These are phyloP conservation scores for Cirrhinus mrigala DNA, from an alignment of 2,797 vertebrate genomes.

Conservation along the genomic window DNA sequence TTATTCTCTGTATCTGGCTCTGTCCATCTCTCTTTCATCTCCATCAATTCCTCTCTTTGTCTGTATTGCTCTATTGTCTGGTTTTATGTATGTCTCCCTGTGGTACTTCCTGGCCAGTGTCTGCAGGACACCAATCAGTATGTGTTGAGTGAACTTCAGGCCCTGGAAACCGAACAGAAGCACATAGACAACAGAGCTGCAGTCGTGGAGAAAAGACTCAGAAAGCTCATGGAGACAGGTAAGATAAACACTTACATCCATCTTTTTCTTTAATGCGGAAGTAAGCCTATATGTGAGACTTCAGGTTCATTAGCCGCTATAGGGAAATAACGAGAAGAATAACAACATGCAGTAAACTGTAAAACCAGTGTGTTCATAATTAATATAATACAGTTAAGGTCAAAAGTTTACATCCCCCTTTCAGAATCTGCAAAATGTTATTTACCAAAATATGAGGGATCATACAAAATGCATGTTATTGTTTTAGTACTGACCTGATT, in stretches of 20 bases:
- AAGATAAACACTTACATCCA: not conserved
- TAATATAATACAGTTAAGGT: no score
- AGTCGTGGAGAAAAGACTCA: slow-evolving; percentile 83
- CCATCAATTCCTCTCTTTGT: slow-evolving; percentile 28
- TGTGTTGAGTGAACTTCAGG: slow-evolving; percentile 86
- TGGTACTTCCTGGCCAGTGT: slow-evolving; percentile 70
- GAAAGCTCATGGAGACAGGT: slow-evolving; percentile 89
- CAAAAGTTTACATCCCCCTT: no score
- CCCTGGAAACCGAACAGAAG: slow-evolving; percentile 87
- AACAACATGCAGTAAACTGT: no score
- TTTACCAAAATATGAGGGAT: no score
- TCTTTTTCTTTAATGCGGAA: no score
- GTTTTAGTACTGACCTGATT: no score
- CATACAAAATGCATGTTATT: no score
- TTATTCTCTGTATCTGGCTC: slow-evolving; percentile 38
- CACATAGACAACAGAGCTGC: slow-evolving; percentile 88
- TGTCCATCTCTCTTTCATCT: not conserved
- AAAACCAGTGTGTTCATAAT: no score
- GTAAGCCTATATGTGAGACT: no score
- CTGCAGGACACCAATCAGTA: slow-evolving; percentile 91
- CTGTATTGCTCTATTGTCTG: slow-evolving; percentile 42
- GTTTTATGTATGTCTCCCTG: slow-evolving; percentile 52
- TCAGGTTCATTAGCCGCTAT: no score
- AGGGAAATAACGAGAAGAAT: no score
- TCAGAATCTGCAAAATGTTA: no score